Conservation (phyloP, 2,888 invertebrate species). For the Lasioglossum zephyrum region DNA sequence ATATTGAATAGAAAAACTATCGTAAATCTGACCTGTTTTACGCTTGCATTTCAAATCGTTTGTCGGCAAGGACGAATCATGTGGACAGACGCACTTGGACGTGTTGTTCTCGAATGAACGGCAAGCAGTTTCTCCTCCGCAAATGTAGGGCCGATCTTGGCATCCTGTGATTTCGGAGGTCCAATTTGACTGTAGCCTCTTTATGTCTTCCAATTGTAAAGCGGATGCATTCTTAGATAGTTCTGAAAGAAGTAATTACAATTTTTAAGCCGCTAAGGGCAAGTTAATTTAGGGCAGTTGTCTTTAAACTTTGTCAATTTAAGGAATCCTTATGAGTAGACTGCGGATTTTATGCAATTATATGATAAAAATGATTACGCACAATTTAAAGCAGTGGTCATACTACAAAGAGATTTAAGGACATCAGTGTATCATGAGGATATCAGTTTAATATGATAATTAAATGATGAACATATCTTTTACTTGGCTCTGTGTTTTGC, state of each 20-base stretch:
- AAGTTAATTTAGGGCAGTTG: too few relatives aligned
- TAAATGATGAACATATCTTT: too few relatives aligned
- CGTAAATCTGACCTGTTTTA: slow-evolving; percentile 85
- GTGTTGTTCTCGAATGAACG: slow-evolving; percentile 84
- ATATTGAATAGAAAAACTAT: not conserved
- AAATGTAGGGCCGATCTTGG: slow-evolving; percentile 84
- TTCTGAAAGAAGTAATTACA: slow-evolving; percentile 64
- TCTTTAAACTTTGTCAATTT: too few relatives aligned
- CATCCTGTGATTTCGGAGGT: slow-evolving; percentile 76
- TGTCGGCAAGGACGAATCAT: slow-evolving; percentile 88
- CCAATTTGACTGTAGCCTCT: slow-evolving; percentile 56
- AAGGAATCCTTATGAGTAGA: too few relatives aligned
- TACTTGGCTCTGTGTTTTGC: too few relatives aligned
- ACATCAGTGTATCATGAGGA: too few relatives aligned
- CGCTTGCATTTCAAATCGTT: slow-evolving; percentile 87
- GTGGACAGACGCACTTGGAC: slow-evolving; percentile 89
- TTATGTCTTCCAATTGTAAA: slow-evolving; percentile 62
- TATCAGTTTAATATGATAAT: too few relatives aligned
- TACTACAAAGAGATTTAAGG: too few relatives aligned
- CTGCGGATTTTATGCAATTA: too few relatives aligned
- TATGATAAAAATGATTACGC: too few relatives aligned
- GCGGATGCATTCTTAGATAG: slow-evolving; percentile 56
- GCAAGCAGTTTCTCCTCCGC: slow-evolving; percentile 88
- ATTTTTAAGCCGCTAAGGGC: too few relatives aligned
- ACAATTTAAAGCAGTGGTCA: too few relatives aligned